A percentile compares a stretch with the other conserved stretches of the same genome.
phyloP scores from a whole-genome alignment of 1,140 invertebrate genomes.

The Bombus superbus region DNA sequence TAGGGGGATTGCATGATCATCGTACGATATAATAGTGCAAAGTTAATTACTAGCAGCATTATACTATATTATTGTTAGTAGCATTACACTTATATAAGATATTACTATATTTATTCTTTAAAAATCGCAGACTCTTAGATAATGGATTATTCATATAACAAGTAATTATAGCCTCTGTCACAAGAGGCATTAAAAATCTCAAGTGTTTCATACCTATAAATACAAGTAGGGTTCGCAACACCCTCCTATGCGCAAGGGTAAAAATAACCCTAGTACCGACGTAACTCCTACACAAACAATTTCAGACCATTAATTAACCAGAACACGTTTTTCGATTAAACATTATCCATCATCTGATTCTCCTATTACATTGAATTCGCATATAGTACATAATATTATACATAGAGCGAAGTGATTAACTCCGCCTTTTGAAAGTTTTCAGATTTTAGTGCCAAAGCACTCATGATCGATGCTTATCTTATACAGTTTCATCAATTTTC shows the following conservation, averaged over 20 bases:
- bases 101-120: neutral
- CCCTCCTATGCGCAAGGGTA: neutral
- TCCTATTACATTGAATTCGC: too few species aligned
- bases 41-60: too few species aligned
- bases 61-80: too few species aligned
- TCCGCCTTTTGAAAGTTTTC: too few species aligned
- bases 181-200: neutral
- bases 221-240: constrained; percentile 7
- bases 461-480: too few species aligned
- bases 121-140: neutral
- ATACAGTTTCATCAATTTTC: too few species aligned
- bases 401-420: too few species aligned
- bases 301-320: neutral
- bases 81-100: neutral
- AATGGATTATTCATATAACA: neutral
- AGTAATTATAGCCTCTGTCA: neutral
- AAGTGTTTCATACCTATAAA: neutral
- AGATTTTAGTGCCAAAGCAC: too few species aligned
- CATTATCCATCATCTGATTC: neutral
- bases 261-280: neutral
- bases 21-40: too few species aligned
- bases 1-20: too few species aligned
- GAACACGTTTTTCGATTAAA: neutral
- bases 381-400: too few species aligned
- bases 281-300: neutral